phyloP scores from a whole-genome alignment of 2,888 invertebrate species.

The Macropis europaea region DNA sequence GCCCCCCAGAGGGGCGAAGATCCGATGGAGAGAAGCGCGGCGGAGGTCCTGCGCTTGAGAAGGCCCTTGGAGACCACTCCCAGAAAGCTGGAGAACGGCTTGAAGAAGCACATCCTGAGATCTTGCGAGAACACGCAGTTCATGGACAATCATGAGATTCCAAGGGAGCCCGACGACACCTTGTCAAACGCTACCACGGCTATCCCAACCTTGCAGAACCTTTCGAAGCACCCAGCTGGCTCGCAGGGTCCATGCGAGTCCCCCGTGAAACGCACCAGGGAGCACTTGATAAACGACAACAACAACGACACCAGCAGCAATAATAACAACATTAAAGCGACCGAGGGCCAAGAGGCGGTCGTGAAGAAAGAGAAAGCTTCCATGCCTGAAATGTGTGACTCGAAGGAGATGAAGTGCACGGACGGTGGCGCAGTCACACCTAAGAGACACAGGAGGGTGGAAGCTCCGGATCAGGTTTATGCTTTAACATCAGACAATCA shows the following conservation, averaged over 20 bases:
- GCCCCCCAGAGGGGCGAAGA: slow-evolving; percentile 45
- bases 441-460: slow-evolving; percentile 20
- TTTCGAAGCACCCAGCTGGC: neutral
- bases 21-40: slow-evolving; percentile 61
- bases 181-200: slow-evolving; percentile 10
- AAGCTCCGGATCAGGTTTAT: slow-evolving; percentile 28
- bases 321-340: slow-evolving; percentile 47
- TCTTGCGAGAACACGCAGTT: slow-evolving; percentile 63
- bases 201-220: neutral
- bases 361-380: slow-evolving; percentile 39
- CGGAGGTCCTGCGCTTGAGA: slow-evolving; percentile 23
- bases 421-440: slow-evolving; percentile 1
- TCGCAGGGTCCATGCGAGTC: neutral
- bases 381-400: neutral
- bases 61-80: slow-evolving; percentile 42
- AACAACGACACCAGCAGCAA: slow-evolving; percentile 55
- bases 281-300: slow-evolving; percentile 40
- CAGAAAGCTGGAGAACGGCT: slow-evolving; percentile 65
- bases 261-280: slow-evolving; percentile 8
- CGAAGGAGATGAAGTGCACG: slow-evolving; percentile 4
- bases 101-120: slow-evolving; percentile 70
- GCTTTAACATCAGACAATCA: slow-evolving; percentile 10
- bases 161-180: slow-evolving; percentile 17
- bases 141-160: neutral
- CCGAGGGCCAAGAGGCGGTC: slow-evolving; percentile 1